Conservation (phyloP, 2,888 invertebrate genomes). For the Papilio elwesi region DNA sequence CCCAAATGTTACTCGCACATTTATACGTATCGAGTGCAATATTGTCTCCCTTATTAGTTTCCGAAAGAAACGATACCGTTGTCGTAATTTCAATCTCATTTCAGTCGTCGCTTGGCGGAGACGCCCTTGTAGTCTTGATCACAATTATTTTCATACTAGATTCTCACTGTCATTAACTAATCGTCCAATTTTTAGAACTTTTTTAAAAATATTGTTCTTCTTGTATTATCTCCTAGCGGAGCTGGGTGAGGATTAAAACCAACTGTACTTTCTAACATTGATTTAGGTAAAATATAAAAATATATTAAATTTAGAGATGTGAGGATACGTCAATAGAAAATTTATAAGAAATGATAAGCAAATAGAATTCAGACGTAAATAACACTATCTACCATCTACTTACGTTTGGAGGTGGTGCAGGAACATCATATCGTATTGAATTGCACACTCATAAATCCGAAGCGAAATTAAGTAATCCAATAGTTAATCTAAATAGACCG, state of each 20-base stretch:
- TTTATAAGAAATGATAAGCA: background rate
- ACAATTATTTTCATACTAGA: conserved; percentile 82
- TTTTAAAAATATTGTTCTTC: background rate
- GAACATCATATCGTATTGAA: background rate
- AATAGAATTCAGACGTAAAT: background rate
- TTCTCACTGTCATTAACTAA: conserved; percentile 49
- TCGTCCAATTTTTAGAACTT: background rate
- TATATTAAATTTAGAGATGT: too few species aligned
- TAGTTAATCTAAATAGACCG: conserved; percentile 85
- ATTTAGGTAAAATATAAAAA: too few species aligned
- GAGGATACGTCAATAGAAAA: background rate
- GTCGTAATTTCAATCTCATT: conserved; percentile 76
- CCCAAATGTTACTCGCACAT: conserved; percentile 82
- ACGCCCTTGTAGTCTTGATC: conserved; percentile 75
- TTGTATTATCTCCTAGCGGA: too few species aligned
- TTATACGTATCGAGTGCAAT: conserved; percentile 84
- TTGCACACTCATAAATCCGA: conserved; percentile 55
- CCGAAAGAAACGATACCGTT: conserved; percentile 77
- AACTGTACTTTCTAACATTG: too few species aligned
- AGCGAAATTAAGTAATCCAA: conserved; percentile 83
- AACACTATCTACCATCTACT: background rate
- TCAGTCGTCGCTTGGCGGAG: conserved; percentile 69
- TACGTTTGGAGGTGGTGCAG: background rate
- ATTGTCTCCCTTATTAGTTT: conserved; percentile 84
- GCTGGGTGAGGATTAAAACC: too few species aligned